Evolutionary conservation across 2,113 vertebrate genomes (phyloP).

Genomic region (Thunnus maccoyii): DNA sequence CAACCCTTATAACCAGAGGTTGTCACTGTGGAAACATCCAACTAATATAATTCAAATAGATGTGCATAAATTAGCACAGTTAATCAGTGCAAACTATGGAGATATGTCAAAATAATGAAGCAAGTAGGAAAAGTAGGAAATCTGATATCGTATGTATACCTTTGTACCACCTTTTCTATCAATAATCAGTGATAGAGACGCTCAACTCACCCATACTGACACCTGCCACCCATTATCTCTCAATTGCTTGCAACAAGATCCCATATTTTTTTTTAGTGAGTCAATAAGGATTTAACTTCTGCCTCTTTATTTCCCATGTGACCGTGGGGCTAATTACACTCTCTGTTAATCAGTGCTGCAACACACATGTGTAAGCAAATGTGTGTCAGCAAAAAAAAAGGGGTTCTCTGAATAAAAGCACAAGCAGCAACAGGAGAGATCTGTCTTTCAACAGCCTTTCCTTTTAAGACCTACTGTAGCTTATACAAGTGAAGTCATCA

Average conservation of each 20-base stretch:
- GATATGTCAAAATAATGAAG: too few species aligned
- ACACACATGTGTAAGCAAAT: conserved; percentile 35
- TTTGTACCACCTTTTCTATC: background rate
- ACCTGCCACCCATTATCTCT: conserved; percentile 44
- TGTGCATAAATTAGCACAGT: too few species aligned
- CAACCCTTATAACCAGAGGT: background rate
- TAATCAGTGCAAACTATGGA: too few species aligned
- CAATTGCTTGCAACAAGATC: conserved; percentile 20
- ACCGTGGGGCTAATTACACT: conserved; percentile 66
- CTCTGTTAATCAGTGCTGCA: conserved; percentile 66
- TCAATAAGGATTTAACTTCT: conserved; percentile 67
- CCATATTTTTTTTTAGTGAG: conserved; percentile 23
- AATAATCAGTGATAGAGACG: background rate
- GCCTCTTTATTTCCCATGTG: conserved; percentile 76
- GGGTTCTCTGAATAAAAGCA: conserved; percentile 30
- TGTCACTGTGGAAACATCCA: too few species aligned
- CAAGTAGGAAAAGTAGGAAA: background rate
- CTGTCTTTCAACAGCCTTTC: conserved; percentile 6
- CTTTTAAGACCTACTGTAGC: background rate
- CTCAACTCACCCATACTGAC: background rate
- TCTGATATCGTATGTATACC: background rate
- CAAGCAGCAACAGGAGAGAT: conserved; percentile 21
- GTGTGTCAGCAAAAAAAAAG: conserved; percentile 63
- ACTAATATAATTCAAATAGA: too few species aligned
- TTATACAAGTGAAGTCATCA: background rate